Evolutionary conservation across 2,888 invertebrate species (phyloP), one percentile per base, ranked within the genome.

Genomic region (Pycnomerus fuliginosus): DNA sequence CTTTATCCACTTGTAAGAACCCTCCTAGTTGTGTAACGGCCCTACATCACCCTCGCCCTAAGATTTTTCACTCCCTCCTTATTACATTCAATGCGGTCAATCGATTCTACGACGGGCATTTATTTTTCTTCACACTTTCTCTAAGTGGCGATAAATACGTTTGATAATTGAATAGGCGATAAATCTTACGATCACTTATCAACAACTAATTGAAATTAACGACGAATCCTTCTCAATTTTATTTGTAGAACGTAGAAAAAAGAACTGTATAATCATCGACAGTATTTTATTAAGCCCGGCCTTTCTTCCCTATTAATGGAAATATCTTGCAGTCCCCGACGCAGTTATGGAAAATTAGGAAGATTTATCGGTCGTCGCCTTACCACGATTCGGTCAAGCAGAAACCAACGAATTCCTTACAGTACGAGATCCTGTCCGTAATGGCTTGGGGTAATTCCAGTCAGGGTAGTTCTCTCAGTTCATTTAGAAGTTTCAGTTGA

Each of bases 331-430:
- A 48, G 42, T 39, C 48, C 48, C 24, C 38, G 27, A 17, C 7
- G 48, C 43, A 61, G 61, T 62, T 60, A 62, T 62, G 60, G 61
- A 63, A 65, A 66, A 65, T 66, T 62, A 64, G 55, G 47, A 57
- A 64, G 66, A 66, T 65, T 64, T 65, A 67, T 64, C 58, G 59
- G 55, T 53, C 57, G 52, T 60, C 60, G 56, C 55, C 55, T 58
- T 53, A 50, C 59, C 48, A 44, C 49, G 46, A 56, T 43, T 55
- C 61, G 60, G 56, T 58, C 61, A 63, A 62, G 58, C 63, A 58
- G 62, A 62, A 65, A 64, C 59, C 56, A 60, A 52, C 38, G 48
- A 25, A 43, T 38, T 43, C 36, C 43, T 37, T 33, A 23, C 22
- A 13, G 27, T 30, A 25, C 15, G 34, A 37, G 37, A 20, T 8